A percentile compares a stretch with the other conserved stretches of the same genome.
These are phyloP conservation scores for Sialis fuliginosa DNA, from an alignment of 2,888 invertebrate species.

Conservation along the genomic window DNA sequence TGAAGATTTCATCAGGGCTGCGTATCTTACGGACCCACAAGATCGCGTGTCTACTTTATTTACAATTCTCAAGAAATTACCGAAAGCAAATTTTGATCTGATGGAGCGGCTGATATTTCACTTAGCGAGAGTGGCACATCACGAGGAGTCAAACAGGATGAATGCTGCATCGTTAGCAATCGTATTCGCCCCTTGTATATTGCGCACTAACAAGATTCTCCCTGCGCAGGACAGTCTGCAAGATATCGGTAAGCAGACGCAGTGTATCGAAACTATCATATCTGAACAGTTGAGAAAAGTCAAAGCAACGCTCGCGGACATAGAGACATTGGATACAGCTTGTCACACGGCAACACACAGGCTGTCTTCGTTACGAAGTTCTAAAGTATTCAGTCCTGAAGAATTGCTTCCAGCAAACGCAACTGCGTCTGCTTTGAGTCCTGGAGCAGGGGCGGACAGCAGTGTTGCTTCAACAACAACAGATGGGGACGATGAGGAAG, in stretches of 20 bases:
- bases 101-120: slow-evolving; percentile 88
- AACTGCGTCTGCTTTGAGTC: slow-evolving; percentile 10
- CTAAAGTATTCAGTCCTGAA: slow-evolving; percentile 47
- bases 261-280: slow-evolving; percentile 81
- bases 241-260: slow-evolving; percentile 77
- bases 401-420: slow-evolving; percentile 26
- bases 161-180: slow-evolving; percentile 80
- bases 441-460: slow-evolving; percentile 15
- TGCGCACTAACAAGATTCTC: slow-evolving; percentile 70
- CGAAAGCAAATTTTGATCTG: slow-evolving; percentile 74
- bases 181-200: slow-evolving; percentile 87
- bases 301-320: slow-evolving; percentile 71
- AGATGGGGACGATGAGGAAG: slow-evolving; percentile 50
- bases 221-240: slow-evolving; percentile 84
- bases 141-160: slow-evolving; percentile 83
- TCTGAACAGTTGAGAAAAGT: slow-evolving; percentile 71
- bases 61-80: slow-evolving; percentile 74
- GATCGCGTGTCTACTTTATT: slow-evolving; percentile 74
- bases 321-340: slow-evolving; percentile 76
- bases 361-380: slow-evolving; percentile 56
- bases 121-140: slow-evolving; percentile 70
- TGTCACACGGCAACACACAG: slow-evolving; percentile 70
- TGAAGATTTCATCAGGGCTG: slow-evolving; percentile 82
- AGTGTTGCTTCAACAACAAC: slow-evolving; percentile 4
- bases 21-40: slow-evolving; percentile 62